phyloP scores from a whole-genome alignment of 2,888 invertebrate genomes.

The Plagodis dolabraria region DNA sequence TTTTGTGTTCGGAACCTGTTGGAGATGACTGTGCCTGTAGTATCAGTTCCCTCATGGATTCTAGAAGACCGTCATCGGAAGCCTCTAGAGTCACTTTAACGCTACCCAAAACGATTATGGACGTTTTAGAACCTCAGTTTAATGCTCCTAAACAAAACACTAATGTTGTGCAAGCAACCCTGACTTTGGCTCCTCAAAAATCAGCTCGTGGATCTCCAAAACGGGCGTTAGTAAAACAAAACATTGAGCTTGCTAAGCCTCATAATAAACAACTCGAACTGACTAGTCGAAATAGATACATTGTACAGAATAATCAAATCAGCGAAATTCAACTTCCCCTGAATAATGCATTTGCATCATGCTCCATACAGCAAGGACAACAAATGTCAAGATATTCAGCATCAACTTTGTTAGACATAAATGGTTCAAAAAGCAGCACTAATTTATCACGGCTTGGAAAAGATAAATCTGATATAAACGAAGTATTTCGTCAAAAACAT shows the following conservation, averaged over 20 bases:
- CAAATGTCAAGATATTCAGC: constrained; percentile 85
- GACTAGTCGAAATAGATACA: constrained; percentile 79
- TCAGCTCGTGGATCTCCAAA: constrained; percentile 77
- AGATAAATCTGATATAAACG: constrained; percentile 62
- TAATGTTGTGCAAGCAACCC: constrained; percentile 86
- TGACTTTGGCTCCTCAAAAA: constrained; percentile 86
- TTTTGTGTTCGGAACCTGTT: constrained; percentile 78
- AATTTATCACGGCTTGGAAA: constrained; percentile 60
- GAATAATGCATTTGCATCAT: constrained; percentile 72
- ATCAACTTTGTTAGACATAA: constrained; percentile 82
- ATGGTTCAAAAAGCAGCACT: constrained; percentile 57
- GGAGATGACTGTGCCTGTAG: constrained; percentile 89
- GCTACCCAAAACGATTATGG: constrained; percentile 79
- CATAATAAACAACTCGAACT: constrained; percentile 77
- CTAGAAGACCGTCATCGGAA: constrained; percentile 84
- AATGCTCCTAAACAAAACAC: constrained; percentile 75
- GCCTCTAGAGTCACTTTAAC: constrained; percentile 83
- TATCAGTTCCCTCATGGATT: constrained; percentile 87
- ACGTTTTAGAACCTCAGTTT: constrained; percentile 84
- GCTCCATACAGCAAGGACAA: constrained; percentile 76
- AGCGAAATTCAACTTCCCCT: constrained; percentile 80
- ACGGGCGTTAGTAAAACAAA: constrained; percentile 76
- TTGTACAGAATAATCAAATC: constrained; percentile 82
- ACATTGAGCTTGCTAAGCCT: constrained; percentile 68
- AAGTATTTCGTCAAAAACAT: constrained; percentile 68